Base-by-base conservation (phyloP, 92 coral and sea anemone genomes). In the Siderastrea siderea region DNA sequence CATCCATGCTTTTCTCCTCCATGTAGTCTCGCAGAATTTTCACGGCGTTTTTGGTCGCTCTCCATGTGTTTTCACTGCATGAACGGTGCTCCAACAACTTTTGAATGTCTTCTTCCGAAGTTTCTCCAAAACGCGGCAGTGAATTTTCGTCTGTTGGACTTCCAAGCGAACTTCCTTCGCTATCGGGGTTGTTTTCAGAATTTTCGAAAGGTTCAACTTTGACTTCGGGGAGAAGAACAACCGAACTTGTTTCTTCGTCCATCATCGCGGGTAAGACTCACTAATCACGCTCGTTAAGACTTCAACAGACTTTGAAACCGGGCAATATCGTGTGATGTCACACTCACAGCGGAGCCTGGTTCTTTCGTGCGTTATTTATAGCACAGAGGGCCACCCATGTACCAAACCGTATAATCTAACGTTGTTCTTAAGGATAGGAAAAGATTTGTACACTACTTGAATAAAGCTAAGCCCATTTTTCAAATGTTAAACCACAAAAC, bases 21-120 rank as follows among this genome's bases (percentile, higher is more conserved):
- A 95, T 92, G 90, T 95, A 95, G 89, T 95, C 98, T 71, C 98
- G 96, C 52, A 95, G 94, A 63, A 95, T 92, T 61, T 91, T 95
- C 54, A 95, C 98, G 55, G 98, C 98, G 50, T 91, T 92, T 83
- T 87, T 91, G 8, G 96, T 95, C 13, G 98, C 96, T 83, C 94
- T 89, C 71, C 90, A 89, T 47, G 98, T 95, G 67, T 93, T 95
- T 81, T 82, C 94, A 59, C 96, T 95, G 16, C 85, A 71, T 9
- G 88, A 90, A 76, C 90, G 94, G 48, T 94, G 96, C 80, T 88
- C 93, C 75, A 95, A 86, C 79, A 95, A 80, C 57, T 91, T 91
- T 81, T 95, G 98, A 45, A 95, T 95, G 77, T 95, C 98, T 63
- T 95, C 95, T 68, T 95, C 98, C n/a, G 98, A 95, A 53, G 88